Base-by-base conservation (phyloP, 2,113 vertebrate genomes). In the Pyxicephalus adspersus region DNA sequence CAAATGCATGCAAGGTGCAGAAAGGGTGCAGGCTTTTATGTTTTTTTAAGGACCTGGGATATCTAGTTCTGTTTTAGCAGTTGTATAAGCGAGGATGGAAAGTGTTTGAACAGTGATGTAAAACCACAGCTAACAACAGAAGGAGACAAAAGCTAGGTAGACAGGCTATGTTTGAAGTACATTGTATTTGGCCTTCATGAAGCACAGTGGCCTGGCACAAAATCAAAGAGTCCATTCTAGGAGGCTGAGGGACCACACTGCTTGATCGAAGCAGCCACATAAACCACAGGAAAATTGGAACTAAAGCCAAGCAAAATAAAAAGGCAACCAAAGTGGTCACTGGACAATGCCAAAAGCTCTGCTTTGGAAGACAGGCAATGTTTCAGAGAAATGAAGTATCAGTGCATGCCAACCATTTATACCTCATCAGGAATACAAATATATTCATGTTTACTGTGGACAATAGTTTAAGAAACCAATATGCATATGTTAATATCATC, bases 51-150 rank as follows among this genome's bases (percentile, higher is more conserved):
- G 81, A 84, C 50, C 83, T 87, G 89, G 91, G 88, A 90, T 84
- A 88, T 79, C 83, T 85, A 89, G 80, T 86, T 68, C 84, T 85
- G 78, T 86, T 60, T 70, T 75, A 74, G 23, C 20, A 57, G 45
- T 50, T 75, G 61, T 71, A 52, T 73, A 75, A 73, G 70, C 58
- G 61, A 82, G 63, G 51, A 65, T 29, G 58, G 70, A 84, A 79
- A 91, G 86, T 91, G 85, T 90, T 94, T 92, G 90, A 91, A 91
- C 89, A 90, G 90, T 86, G 86, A 92, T 92, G 86, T 89, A 90
- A 94, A 93, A 91, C 93, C 93, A 90, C 91, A 93, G 89, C 86
- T 91, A 93, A 93, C 91, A 89, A 89, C 90, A 92, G 88, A 83
- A 91, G 90, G 91, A 94, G 92, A 92, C 92, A 90, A 90, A 87